These are phyloP conservation scores for Antedon mediterranea DNA, from an alignment of 53 echinoderm and acorn worm species.

Conservation along the genomic window DNA sequence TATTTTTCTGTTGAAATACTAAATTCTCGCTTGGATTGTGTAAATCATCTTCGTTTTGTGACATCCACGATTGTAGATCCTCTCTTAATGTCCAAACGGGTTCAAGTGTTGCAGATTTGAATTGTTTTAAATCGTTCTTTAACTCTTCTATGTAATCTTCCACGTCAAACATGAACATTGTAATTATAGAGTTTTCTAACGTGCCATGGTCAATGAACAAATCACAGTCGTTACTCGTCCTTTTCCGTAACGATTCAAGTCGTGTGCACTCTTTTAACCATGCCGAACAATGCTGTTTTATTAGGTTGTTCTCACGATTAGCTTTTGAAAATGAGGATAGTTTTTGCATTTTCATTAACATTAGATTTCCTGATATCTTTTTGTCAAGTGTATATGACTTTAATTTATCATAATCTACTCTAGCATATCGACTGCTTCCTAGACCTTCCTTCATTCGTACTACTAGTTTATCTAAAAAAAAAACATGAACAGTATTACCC, in stretches of 20 bases:
- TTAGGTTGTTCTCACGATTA: slow-evolving; percentile 53
- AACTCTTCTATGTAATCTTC: slow-evolving; percentile 53
- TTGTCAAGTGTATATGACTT: slow-evolving; percentile 55
- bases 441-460: slow-evolving; percentile 77
- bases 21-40: slow-evolving; percentile 7
- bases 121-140: slow-evolving; percentile 36
- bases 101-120: slow-evolving; percentile 45
- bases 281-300: slow-evolving; percentile 73
- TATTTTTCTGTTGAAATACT: slow-evolving; percentile 24
- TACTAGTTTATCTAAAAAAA: slow-evolving; percentile 61
- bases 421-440: slow-evolving; percentile 55
- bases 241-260: slow-evolving; percentile 33
- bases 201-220: slow-evolving; percentile 24
- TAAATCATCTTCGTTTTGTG: neutral
- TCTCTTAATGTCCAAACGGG: slow-evolving; percentile 71
- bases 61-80: slow-evolving; percentile 36
- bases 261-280: slow-evolving; percentile 52
- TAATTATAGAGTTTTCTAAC: slow-evolving; percentile 47
- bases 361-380: slow-evolving; percentile 63
- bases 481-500: no score
- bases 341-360: slow-evolving; percentile 46
- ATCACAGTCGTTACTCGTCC: slow-evolving; percentile 18
- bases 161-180: slow-evolving; percentile 88
- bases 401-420: slow-evolving; percentile 70
- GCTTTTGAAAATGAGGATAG: slow-evolving; percentile 41